Evolutionary conservation across 2,888 invertebrate species (phyloP).

Genomic region (Heterodera filipjevi): DNA sequence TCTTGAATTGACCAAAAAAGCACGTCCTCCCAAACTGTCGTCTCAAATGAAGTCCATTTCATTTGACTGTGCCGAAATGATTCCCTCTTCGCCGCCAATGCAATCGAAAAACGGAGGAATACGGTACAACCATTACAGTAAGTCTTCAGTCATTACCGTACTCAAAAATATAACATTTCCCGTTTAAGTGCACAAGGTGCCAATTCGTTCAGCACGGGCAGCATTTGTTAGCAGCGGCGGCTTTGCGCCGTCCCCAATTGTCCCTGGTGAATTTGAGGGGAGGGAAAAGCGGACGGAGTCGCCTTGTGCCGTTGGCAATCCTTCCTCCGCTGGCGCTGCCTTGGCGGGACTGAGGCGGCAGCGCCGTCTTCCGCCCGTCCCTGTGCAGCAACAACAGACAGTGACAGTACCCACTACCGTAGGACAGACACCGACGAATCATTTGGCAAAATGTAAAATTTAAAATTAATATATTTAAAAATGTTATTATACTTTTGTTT

Average conservation of each 20-base stretch:
- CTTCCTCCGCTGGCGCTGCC: not conserved
- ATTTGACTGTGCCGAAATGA: conserved; percentile 61
- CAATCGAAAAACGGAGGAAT: conserved; percentile 39
- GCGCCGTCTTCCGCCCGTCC: conserved; percentile 5
- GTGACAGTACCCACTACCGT: not conserved
- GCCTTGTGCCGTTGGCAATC: not conserved
- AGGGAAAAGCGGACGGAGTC: not conserved
- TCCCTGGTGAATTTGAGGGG: not conserved
- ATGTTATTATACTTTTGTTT: conserved; percentile 16
- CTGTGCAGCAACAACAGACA: not conserved
- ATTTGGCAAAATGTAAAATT: not conserved
- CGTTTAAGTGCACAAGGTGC: not conserved
- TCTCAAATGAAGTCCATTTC: conserved; percentile 64
- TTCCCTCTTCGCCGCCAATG: conserved; percentile 58
- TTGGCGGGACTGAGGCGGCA: conserved; percentile 2
- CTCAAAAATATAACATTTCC: not conserved
- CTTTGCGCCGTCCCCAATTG: not conserved
- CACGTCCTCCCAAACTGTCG: conserved; percentile 59
- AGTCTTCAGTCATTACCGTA: not conserved
- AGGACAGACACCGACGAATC: not conserved
- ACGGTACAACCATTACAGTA: conserved; percentile 21
- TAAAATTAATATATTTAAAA: not conserved
- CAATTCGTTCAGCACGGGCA: not conserved
- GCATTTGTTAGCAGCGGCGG: not conserved
- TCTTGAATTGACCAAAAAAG: not conserved